Conservation (phyloP, 2,797 vertebrate species). For the Acanthopagrus latus region DNA sequence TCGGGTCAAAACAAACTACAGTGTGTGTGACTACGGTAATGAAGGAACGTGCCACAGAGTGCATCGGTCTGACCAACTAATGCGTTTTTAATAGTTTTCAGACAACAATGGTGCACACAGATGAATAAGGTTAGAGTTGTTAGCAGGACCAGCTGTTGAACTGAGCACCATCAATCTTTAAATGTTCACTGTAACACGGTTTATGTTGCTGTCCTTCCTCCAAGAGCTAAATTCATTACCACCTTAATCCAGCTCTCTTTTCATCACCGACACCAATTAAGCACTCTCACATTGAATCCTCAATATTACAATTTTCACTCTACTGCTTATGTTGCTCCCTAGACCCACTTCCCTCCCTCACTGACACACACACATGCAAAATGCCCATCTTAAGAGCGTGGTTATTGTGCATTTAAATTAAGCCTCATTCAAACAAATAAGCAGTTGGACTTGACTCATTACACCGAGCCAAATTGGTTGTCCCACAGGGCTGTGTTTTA, state of each 20-base stretch:
- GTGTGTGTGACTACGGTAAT: neutral
- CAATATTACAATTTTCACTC: slow-evolving; percentile 30
- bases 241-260: slow-evolving; percentile 33
- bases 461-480: slow-evolving; percentile 53
- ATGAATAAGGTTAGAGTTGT: neutral
- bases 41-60: neutral
- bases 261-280: slow-evolving; percentile 49
- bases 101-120: neutral
- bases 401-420: slow-evolving; percentile 63
- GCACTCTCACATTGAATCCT: slow-evolving; percentile 14
- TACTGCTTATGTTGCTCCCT: slow-evolving; percentile 8
- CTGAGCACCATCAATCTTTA: neutral
- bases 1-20: neutral
- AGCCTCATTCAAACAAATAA: slow-evolving; percentile 65
- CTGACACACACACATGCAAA: slow-evolving; percentile 1
- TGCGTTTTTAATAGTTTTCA: neutral
- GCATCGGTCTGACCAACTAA: neutral
- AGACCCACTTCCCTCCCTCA: neutral
- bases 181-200: slow-evolving; percentile 17
- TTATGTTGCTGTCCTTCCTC: slow-evolving; percentile 4
- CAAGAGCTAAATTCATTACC: slow-evolving; percentile 34
- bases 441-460: slow-evolving; percentile 66
- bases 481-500: slow-evolving; percentile 41
- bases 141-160: too few species aligned
- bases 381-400: slow-evolving; percentile 20